A percentile compares a stretch with the other conserved stretches of the same genome.
Evolutionary conservation across 2,113 vertebrate species (phyloP).

Genomic region (Ictalurus furcatus): DNA sequence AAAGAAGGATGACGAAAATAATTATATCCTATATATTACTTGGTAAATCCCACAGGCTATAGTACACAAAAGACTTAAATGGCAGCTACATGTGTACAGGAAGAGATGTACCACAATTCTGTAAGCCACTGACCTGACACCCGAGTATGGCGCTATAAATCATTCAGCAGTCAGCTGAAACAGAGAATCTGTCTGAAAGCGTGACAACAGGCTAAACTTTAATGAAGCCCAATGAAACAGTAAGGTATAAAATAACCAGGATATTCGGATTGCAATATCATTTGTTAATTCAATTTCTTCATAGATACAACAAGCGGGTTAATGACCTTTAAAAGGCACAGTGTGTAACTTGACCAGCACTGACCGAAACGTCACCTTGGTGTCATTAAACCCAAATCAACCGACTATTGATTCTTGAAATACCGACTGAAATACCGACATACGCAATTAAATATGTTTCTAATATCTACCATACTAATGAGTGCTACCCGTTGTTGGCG

Average conservation of each 20-base stretch:
- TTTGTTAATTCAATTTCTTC: neutral
- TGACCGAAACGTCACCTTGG: neutral
- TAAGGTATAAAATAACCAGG: neutral
- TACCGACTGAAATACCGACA: neutral
- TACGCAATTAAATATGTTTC: neutral
- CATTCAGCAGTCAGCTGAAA: slow-evolving; percentile 59
- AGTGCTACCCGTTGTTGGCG: no score
- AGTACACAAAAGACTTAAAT: neutral
- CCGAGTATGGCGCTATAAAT: slow-evolving; percentile 65
- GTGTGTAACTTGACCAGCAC: neutral
- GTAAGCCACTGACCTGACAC: slow-evolving; percentile 30
- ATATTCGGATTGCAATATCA: no score
- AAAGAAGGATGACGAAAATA: neutral
- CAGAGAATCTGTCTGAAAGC: slow-evolving; percentile 34
- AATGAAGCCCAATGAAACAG: neutral
- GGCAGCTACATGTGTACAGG: neutral
- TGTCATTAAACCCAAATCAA: neutral
- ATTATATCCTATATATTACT: neutral
- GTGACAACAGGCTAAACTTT: slow-evolving; percentile 34
- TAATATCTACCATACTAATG: neutral
- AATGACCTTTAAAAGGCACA: neutral
- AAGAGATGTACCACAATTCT: neutral
- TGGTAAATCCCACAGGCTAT: neutral
- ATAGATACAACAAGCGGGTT: neutral
- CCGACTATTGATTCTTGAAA: neutral